A percentile compares a stretch with the other conserved stretches of the same genome.
Conservation (phyloP, 2,113 vertebrate genomes). For the Serilophus lunatus region DNA sequence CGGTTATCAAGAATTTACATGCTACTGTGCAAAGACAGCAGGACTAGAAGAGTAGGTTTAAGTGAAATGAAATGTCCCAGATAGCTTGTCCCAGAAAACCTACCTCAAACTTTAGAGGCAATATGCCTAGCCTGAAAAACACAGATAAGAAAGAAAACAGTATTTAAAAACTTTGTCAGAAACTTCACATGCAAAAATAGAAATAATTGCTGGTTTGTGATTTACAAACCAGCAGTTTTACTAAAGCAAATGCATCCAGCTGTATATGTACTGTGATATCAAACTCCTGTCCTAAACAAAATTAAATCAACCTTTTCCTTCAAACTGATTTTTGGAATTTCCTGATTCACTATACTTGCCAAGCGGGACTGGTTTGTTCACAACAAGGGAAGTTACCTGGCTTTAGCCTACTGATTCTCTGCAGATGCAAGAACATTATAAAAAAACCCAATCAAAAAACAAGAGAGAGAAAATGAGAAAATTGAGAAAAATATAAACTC, state of each 20-base stretch:
- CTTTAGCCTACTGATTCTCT: neutral
- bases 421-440: neutral
- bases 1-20: neutral
- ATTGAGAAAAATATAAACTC: neutral
- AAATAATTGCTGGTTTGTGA: neutral
- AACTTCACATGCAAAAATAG: neutral
- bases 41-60: neutral
- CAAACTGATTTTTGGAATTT: neutral
- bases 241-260: neutral
- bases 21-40: neutral
- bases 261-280: neutral
- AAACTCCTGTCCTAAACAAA: neutral
- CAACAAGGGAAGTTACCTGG: neutral
- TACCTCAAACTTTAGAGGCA: neutral
- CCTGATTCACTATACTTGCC: neutral
- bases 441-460: neutral
- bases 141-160: neutral
- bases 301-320: neutral
- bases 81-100: constrained; percentile 37
- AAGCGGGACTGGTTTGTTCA: neutral
- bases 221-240: neutral
- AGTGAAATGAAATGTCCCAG: constrained; percentile 1
- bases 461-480: neutral
- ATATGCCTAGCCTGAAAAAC: neutral
- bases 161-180: constrained; percentile 10